phyloP scores from a whole-genome alignment of 1,140 invertebrate genomes.

The Diachasmimorpha longicaudata region DNA sequence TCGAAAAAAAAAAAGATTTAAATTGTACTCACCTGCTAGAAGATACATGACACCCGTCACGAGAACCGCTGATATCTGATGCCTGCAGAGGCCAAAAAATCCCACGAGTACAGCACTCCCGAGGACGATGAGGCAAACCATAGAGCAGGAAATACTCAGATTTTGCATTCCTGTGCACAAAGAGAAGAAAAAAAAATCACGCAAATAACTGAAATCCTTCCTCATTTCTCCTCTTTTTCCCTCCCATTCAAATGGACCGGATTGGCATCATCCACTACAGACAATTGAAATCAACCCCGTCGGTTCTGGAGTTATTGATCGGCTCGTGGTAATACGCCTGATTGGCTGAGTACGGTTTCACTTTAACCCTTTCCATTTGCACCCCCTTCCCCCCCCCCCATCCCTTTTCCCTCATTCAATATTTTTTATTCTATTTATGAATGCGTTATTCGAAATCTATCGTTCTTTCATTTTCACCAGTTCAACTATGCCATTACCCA shows the following conservation, averaged over 20 bases:
- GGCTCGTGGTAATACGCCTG: background rate
- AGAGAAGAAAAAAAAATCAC: constrained; percentile 14
- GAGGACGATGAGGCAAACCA: constrained; percentile 86
- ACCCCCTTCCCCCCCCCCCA: background rate
- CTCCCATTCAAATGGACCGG: constrained; percentile 1
- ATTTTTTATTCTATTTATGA: background rate
- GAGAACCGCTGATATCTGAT: constrained; percentile 87
- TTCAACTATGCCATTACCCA: background rate
- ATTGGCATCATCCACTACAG: constrained; percentile 1
- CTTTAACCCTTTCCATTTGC: background rate
- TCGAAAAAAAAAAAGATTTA: background rate
- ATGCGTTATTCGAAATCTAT: background rate
- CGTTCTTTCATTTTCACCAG: background rate
- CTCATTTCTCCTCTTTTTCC: background rate
- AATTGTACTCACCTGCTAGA: constrained; percentile 73
- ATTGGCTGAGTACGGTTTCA: background rate
- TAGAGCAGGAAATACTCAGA: constrained; percentile 87
- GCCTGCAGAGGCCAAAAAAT: constrained; percentile 82
- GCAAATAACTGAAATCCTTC: background rate
- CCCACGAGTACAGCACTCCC: constrained; percentile 83
- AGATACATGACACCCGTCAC: constrained; percentile 92
- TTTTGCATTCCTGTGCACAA: constrained; percentile 86
- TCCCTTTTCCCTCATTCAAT: background rate
- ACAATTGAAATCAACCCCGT: constrained; percentile 4
- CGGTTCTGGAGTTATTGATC: background rate